These are phyloP conservation scores for Macropis europaea DNA, from an alignment of 2,888 invertebrate species.

Conservation along the genomic window DNA sequence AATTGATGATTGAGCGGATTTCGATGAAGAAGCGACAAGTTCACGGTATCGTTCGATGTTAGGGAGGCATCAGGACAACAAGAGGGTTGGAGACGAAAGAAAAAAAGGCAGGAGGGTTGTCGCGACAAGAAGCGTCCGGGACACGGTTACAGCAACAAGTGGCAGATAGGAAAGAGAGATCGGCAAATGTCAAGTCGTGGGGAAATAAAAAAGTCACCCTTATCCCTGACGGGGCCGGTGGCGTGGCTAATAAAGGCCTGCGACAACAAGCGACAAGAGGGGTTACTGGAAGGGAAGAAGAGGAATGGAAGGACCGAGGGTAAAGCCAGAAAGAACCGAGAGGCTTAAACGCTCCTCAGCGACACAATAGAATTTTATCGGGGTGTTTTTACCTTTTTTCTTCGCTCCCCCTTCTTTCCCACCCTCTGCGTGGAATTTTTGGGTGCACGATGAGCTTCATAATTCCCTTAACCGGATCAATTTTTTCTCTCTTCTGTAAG, in stretches of 20 bases:
- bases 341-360: conserved; percentile 63
- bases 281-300: conserved; percentile 43
- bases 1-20: conserved; percentile 9
- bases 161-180: conserved; percentile 66
- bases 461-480: not conserved
- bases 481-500: not conserved
- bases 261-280: conserved; percentile 69
- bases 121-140: conserved; percentile 58
- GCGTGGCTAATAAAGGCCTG: conserved; percentile 70
- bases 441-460: not conserved
- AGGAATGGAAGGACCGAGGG: conserved; percentile 38
- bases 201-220: conserved; percentile 79
- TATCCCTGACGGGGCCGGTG: conserved; percentile 61
- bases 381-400: conserved; percentile 37
- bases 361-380: conserved; percentile 70
- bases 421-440: conserved; percentile 5
- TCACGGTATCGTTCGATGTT: conserved; percentile 21
- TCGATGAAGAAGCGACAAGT: not conserved
- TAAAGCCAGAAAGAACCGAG: conserved; percentile 41
- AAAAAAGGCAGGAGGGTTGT: conserved; percentile 55
- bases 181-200: conserved; percentile 76
- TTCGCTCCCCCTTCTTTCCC: not conserved
- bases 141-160: conserved; percentile 73
- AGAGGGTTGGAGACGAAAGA: conserved; percentile 19
- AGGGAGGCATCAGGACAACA: conserved; percentile 19